Conservation (phyloP, 2,113 vertebrate genomes). For the Gymnocephalus cernua region DNA sequence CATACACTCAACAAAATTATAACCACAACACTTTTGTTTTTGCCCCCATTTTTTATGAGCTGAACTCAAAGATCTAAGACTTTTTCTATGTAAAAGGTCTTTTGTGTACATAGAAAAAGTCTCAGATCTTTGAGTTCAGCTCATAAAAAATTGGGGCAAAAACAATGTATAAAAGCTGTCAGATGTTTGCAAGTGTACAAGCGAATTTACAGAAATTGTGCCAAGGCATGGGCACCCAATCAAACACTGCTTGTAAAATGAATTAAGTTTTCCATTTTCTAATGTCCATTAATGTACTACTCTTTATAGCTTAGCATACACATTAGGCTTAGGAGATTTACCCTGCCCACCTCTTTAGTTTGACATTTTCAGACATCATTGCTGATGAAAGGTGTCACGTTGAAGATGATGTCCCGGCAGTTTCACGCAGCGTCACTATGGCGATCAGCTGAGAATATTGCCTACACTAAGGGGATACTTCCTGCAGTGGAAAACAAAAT, state of each 20-base stretch:
- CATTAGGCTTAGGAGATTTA: background rate
- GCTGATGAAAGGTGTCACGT: too few relatives aligned
- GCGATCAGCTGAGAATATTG: background rate
- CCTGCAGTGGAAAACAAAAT: background rate
- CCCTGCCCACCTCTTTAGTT: background rate
- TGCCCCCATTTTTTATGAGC: too few relatives aligned
- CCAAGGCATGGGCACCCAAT: background rate
- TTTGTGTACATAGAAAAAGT: too few relatives aligned
- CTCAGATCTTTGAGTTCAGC: too few relatives aligned
- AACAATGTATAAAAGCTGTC: constrained; percentile 45
- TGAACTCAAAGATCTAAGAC: too few relatives aligned
- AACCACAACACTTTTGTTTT: too few relatives aligned
- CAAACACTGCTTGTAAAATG: background rate
- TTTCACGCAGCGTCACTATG: background rate
- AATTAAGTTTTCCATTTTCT: constrained; percentile 19
- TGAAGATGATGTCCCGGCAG: too few relatives aligned
- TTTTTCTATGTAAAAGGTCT: too few relatives aligned
- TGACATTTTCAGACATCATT: too few relatives aligned
- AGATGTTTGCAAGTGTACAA: constrained; percentile 36
- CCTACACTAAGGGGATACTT: background rate
- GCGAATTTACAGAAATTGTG: constrained; percentile 30
- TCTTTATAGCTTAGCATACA: background rate
- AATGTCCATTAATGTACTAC: background rate
- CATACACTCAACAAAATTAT: too few relatives aligned
- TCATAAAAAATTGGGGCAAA: too few relatives aligned